phyloP scores from a whole-genome alignment of 92 coral and sea anemone species.

The Porites rus region DNA sequence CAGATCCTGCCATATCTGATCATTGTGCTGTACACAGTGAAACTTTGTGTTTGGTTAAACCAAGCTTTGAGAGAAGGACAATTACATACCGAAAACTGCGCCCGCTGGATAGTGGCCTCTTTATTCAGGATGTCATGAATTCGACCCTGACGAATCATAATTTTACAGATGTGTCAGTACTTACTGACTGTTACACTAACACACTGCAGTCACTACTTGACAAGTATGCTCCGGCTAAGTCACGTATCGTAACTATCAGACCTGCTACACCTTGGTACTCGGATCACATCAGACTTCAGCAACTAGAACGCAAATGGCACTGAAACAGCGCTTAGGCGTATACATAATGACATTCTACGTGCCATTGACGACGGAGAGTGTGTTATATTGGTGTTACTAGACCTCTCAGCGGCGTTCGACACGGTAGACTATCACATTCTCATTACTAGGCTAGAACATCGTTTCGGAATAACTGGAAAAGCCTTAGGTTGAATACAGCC shows the following conservation, averaged over 20 bases:
- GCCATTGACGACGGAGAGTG: too few relatives aligned
- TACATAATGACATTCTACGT: too few relatives aligned
- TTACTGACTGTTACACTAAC: constrained; percentile 41
- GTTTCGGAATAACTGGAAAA: too few relatives aligned
- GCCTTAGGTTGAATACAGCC: too few relatives aligned
- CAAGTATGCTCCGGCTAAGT: constrained; percentile 53
- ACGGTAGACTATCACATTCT: too few relatives aligned
- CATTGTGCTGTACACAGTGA: constrained; percentile 48
- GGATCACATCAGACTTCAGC: too few relatives aligned
- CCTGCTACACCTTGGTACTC: constrained; percentile 30
- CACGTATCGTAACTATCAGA: constrained; percentile 43
- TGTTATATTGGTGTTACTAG: too few relatives aligned
- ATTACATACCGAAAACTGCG: constrained; percentile 49
- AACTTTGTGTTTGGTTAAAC: constrained; percentile 44
- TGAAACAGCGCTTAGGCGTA: neutral
- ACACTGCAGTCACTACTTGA: constrained; percentile 50
- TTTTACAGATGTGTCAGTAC: constrained; percentile 40
- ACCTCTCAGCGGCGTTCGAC: too few relatives aligned
- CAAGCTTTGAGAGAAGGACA: constrained; percentile 43
- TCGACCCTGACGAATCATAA: constrained; percentile 25
- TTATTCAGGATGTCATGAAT: constrained; percentile 41
- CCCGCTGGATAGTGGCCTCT: constrained; percentile 30
- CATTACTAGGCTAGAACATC: too few relatives aligned
- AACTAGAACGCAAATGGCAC: constrained; percentile 43
- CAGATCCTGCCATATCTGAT: constrained; percentile 60